Evolutionary conservation across 2,888 invertebrate genomes (phyloP), one percentile per base, ranked within the genome.

Genomic region (Cosmia pyralina): DNA sequence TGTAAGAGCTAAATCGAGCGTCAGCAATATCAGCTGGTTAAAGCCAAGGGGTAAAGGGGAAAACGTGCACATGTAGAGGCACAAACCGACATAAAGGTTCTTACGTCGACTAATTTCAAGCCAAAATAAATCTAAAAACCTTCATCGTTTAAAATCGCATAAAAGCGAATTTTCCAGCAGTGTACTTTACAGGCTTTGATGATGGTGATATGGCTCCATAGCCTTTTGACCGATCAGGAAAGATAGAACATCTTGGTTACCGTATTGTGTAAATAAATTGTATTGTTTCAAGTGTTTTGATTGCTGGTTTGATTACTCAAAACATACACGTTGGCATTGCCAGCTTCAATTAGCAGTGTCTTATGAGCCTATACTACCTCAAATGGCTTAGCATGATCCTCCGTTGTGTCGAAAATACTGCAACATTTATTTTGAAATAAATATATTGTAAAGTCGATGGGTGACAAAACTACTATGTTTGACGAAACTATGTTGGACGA

Each of bases 11-110:
- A 46, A 66, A 22, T 52, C n/a, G 13, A 57, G 46, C 48, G 34
- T 34, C 15, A 60, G 3, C 6, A 69, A 50, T 11, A 13, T 48
- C 52, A 59, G 7, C 46, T 59, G 19, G 17, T 22, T 69, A 77
- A 34, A 77, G 69, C n/a, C 7, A 17, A 10, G 15, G 46, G n/a
- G n/a, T 34, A 34, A 48, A 41, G 22, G 48, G 46, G 4, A 52
- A 72, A 64, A 53, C 15, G 8, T 46, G 4, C 13, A 63, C 0
- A 17, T 55, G 53, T 6, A 22, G 52, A 13, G 5, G 52, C 11
- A 22, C 11, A 52, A 52, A 52, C 11, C n/a, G 52, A n/a, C 0
- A 11, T 19, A 48, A 2, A 17, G 17, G 17, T 15, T 17, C 13
- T 19, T 50, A 50, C 19, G 50, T 4, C 11, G 52, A 11, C 4